Conservation (phyloP, 2,113 vertebrate genomes). For the Pelusios castaneus region DNA sequence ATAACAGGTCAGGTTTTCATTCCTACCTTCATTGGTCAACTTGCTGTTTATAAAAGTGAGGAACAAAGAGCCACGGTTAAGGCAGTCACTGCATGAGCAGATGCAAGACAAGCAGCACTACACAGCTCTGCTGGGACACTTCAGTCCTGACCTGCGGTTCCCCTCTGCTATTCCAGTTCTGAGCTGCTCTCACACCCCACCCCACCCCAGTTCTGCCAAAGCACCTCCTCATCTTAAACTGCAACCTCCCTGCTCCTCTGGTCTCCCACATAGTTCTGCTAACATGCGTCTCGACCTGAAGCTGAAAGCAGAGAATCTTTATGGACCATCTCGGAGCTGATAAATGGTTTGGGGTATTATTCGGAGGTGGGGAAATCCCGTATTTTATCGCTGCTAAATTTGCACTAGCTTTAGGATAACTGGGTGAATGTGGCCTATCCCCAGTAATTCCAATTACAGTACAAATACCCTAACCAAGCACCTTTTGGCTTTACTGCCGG, state of each 20-base stretch:
- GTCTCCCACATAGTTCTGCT: not conserved
- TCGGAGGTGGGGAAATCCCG: conserved; percentile 24
- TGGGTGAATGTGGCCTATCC: conserved; percentile 11
- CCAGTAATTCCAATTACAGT: conserved; percentile 40
- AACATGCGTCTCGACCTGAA: not conserved
- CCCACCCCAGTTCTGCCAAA: not conserved
- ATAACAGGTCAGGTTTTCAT: not conserved
- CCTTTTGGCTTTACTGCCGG: conserved; percentile 25
- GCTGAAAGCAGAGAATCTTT: not conserved
- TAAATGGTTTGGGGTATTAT: not conserved
- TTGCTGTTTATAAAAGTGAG: not conserved
- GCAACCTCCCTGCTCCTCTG: not conserved
- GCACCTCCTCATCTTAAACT: not conserved
- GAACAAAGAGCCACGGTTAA: not conserved
- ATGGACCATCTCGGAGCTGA: not conserved
- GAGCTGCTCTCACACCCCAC: conserved; percentile 1
- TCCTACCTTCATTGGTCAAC: rapidly evolving
- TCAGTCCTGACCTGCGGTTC: not conserved
- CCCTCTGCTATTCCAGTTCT: not conserved
- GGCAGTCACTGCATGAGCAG: not conserved
- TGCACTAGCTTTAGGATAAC: conserved; percentile 49
- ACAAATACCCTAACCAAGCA: conserved; percentile 52
- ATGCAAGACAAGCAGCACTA: not conserved
- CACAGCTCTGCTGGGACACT: not conserved
- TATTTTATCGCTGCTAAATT: conserved; percentile 52